Percentiles rank a stretch among this genome's conserved stretches.
Evolutionary conservation across 1,140 invertebrate genomes (phyloP).

Genomic region (Neodiprion fabricii): DNA sequence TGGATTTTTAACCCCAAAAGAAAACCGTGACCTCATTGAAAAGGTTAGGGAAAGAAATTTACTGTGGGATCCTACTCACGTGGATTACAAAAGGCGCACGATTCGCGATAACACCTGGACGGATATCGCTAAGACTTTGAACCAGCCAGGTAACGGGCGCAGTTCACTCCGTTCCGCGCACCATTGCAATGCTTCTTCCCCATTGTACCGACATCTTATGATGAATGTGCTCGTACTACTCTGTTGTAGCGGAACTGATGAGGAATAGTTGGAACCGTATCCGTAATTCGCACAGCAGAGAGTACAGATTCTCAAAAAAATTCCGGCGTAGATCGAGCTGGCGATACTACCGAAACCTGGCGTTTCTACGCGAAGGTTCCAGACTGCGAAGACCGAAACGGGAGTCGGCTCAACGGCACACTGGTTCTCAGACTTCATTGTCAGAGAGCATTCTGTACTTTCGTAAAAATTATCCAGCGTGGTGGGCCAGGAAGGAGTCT

Average conservation of each 20-base stretch:
- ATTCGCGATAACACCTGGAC: not conserved
- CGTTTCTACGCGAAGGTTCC: not conserved
- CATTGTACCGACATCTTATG: too few relatives aligned
- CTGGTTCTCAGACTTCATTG: constrained; percentile 2
- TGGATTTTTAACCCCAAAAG: not conserved
- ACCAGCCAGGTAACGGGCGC: not conserved
- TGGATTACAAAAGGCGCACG: not conserved
- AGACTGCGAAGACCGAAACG: not conserved
- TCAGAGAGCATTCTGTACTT: not conserved
- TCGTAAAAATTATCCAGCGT: not conserved
- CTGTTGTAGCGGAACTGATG: not conserved
- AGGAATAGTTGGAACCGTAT: constrained; percentile 7
- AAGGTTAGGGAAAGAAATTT: not conserved
- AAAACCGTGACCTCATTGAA: not conserved
- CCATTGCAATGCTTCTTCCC: too few relatives aligned
- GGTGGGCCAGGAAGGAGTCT: not conserved
- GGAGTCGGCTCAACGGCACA: not conserved
- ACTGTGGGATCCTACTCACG: not conserved
- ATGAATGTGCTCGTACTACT: not conserved
- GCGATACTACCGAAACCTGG: constrained; percentile 1
- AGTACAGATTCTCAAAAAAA: constrained; percentile 2
- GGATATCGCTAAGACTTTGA: not conserved
- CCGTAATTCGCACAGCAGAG: not conserved
- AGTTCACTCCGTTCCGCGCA: too few relatives aligned
- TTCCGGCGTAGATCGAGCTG: not conserved